Percentiles rank a stretch among this genome's conserved stretches.
phyloP scores from a whole-genome alignment of 2,797 vertebrate species.

The Notolabrus celidotus region DNA sequence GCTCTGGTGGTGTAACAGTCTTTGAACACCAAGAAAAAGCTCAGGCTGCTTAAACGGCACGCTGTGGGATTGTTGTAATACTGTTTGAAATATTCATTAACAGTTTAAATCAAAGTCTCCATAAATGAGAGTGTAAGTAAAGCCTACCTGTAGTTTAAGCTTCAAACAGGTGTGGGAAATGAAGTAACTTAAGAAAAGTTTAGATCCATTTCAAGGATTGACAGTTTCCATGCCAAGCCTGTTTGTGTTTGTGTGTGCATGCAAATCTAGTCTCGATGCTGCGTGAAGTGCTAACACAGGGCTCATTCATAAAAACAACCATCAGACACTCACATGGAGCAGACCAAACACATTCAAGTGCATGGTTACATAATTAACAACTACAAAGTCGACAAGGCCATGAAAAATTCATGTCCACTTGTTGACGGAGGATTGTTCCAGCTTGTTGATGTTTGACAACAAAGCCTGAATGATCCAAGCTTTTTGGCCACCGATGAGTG shows the following conservation, averaged over 20 bases:
- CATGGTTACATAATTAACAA: constrained; percentile 62
- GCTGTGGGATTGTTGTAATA: constrained; percentile 22
- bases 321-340: constrained; percentile 65
- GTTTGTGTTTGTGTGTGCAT: neutral
- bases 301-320: constrained; percentile 66
- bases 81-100: constrained; percentile 26
- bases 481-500: constrained; percentile 59
- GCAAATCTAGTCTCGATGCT: constrained; percentile 21
- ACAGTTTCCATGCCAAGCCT: neutral
- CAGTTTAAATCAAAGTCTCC: constrained; percentile 12
- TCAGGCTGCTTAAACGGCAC: constrained; percentile 57
- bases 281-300: constrained; percentile 50
- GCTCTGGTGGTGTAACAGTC: constrained; percentile 53
- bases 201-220: neutral
- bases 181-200: neutral
- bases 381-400: constrained; percentile 27
- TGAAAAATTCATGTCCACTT: constrained; percentile 68
- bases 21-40: constrained; percentile 48
- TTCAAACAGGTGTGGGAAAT: neutral
- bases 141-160: neutral
- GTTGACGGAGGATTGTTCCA: constrained; percentile 28
- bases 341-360: constrained; percentile 47
- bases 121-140: constrained; percentile 13
- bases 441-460: constrained; percentile 46
- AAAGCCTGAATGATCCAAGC: constrained; percentile 39